Conservation (phyloP, 2,113 vertebrate species). For the Piliocolobus tephrosceles region DNA sequence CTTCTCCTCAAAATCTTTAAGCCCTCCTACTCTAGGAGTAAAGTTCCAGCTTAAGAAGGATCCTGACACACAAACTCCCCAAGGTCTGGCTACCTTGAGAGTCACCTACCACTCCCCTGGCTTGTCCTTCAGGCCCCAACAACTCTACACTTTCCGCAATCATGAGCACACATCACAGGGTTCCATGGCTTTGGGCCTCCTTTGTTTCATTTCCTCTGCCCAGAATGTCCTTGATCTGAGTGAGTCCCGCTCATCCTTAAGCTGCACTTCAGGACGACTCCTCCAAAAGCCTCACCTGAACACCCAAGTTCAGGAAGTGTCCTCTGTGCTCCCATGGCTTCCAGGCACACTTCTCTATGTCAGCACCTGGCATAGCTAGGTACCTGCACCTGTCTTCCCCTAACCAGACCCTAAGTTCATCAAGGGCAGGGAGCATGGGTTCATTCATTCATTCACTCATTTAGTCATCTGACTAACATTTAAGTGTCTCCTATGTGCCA, state of each 20-base stretch:
- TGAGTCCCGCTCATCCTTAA: background rate
- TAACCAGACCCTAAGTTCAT: background rate
- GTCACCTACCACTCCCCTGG: fast-evolving
- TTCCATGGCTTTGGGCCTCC: background rate
- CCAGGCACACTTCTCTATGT: background rate
- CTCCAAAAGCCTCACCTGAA: background rate
- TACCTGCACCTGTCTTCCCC: background rate
- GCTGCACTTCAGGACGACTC: background rate
- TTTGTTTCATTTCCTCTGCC: background rate
- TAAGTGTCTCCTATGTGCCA: background rate
- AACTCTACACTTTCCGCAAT: background rate
- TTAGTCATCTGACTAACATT: background rate
- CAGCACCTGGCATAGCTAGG: too few relatives aligned
- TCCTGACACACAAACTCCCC: background rate
- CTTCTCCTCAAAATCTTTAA: background rate
- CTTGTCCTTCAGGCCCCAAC: background rate
- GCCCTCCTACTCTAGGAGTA: background rate
- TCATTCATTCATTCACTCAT: background rate
- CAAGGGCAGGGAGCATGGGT: background rate
- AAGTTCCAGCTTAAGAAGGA: background rate
- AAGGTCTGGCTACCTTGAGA: background rate
- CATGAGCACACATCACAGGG: background rate
- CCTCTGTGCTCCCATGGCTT: too few relatives aligned
- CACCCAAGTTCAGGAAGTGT: background rate
- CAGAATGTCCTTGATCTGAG: background rate